Evolutionary conservation across 2,797 vertebrate genomes (phyloP).

Genomic region (Monodelphis domestica): DNA sequence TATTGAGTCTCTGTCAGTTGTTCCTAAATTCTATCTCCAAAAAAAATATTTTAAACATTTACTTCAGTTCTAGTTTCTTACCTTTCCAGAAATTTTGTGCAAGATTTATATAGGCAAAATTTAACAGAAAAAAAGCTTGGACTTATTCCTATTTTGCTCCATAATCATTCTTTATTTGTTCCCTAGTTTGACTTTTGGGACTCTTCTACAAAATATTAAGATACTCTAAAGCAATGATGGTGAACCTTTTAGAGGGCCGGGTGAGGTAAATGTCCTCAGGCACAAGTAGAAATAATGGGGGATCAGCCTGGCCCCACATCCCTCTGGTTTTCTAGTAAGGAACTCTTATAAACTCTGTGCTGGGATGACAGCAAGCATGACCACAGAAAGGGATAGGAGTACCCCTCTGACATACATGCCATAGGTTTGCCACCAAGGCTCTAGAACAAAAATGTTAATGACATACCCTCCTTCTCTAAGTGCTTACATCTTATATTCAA

Average conservation of each 20-base stretch:
- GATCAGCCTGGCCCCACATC: no score
- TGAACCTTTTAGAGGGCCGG: no score
- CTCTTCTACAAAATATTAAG: not conserved
- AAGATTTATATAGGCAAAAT: not conserved
- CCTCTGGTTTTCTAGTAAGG: no score
- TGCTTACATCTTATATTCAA: not conserved
- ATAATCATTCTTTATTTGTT: not conserved
- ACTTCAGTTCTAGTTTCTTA: not conserved
- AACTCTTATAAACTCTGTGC: no score
- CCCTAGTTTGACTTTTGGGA: not conserved
- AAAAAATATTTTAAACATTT: not conserved
- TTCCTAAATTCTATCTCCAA: not conserved
- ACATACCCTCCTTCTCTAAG: not conserved
- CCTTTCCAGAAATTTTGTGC: not conserved
- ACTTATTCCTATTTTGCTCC: not conserved
- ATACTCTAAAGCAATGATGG: no score
- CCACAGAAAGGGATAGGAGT: no score
- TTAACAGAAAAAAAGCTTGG: not conserved
- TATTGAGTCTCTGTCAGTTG: not conserved
- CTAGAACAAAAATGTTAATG: not conserved
- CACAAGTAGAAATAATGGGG: no score
- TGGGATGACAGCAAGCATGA: no score
- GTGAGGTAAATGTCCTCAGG: no score
- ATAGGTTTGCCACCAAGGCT: no score
- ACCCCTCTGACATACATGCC: no score